Conservation (phyloP, 2,113 vertebrate genomes). For the Tetrax tetrax region DNA sequence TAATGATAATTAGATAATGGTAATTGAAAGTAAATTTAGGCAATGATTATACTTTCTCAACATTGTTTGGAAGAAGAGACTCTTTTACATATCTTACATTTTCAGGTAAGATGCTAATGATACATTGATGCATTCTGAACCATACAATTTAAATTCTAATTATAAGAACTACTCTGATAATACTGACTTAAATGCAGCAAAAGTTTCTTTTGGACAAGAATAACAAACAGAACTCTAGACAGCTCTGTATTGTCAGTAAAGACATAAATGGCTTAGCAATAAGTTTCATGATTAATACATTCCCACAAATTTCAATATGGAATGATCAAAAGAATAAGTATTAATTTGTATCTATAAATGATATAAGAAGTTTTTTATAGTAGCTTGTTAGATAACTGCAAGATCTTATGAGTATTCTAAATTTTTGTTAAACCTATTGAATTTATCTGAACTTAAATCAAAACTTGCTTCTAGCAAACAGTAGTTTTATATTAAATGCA, state of each 20-base stretch:
- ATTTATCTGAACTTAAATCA: neutral
- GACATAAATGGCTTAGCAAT: neutral
- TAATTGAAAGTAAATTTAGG: conserved; percentile 73
- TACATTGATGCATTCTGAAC: conserved; percentile 63
- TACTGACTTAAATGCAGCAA: conserved; percentile 44
- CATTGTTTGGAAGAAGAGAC: conserved; percentile 62
- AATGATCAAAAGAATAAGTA: neutral
- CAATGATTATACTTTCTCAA: conserved; percentile 54
- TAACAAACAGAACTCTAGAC: conserved; percentile 31
- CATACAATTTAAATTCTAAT: conserved; percentile 64
- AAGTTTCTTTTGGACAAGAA: conserved; percentile 40
- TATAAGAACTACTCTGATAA: conserved; percentile 48
- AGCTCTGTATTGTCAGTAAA: neutral
- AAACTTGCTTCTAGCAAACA: neutral
- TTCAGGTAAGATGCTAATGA: conserved; percentile 58
- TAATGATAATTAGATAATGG: conserved; percentile 55
- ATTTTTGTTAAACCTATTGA: neutral
- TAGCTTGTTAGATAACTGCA: neutral
- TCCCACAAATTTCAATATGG: neutral
- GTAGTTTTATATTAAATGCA: neutral
- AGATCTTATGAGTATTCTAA: neutral
- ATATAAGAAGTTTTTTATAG: neutral
- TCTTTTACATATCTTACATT: conserved; percentile 56
- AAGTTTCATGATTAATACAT: neutral
- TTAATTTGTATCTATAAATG: neutral